A percentile compares a stretch with the other conserved stretches of the same genome.
Conservation (phyloP, 1,140 invertebrate genomes). For the Parasteatoda tepidariorum region DNA sequence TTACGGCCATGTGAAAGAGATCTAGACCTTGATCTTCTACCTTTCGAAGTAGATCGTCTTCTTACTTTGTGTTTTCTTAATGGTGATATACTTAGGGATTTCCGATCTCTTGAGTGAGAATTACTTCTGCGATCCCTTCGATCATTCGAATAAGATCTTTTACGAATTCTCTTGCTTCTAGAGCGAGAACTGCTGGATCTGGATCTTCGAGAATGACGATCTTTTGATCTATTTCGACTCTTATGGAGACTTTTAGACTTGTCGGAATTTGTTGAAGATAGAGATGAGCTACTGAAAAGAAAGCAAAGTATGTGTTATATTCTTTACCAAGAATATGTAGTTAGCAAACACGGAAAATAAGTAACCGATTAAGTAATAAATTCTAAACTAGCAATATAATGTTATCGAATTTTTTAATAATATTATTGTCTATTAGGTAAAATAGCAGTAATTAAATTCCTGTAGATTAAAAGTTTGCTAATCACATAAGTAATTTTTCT, state of each 20-base stretch:
- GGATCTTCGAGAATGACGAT: background rate
- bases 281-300: background rate
- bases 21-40: background rate
- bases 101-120: conserved; percentile 3
- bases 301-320: no score
- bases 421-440: no score
- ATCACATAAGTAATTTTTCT: no score
- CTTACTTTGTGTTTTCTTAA: background rate
- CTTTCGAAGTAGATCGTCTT: background rate
- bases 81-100: conserved; percentile 6
- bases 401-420: no score
- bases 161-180: background rate
- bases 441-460: no score
- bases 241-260: background rate
- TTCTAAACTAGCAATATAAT: no score
- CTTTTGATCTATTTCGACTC: conserved; percentile 3
- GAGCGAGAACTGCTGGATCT: conserved; percentile 10
- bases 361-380: no score
- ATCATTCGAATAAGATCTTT: conserved; percentile 9
- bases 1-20: conserved; percentile 14
- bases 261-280: conserved; percentile 4
- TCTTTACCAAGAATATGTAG: background rate
- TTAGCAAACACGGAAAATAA: background rate
- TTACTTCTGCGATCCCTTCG: background rate
- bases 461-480: no score